Conservation (phyloP, 1,140 invertebrate genomes). For the Octopus bimaculoides region DNA sequence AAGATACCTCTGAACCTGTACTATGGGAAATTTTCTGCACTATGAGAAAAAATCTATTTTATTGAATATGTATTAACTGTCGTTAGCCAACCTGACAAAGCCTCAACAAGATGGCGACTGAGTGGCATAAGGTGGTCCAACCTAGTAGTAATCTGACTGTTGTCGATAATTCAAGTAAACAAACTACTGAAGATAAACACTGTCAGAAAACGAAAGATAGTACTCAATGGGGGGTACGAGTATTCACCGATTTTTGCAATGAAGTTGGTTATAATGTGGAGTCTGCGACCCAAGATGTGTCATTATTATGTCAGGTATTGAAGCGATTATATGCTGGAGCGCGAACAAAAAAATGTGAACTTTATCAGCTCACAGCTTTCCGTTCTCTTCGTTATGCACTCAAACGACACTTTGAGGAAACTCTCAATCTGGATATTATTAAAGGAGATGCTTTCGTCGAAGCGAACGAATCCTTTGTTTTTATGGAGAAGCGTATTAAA, state of each 20-base stretch:
- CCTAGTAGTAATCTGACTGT: neutral
- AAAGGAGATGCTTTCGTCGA: constrained; percentile 12
- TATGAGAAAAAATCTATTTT: constrained; percentile 1
- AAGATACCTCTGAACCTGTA: neutral
- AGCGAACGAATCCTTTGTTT: constrained; percentile 14
- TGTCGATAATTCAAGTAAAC: neutral
- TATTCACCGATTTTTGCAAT: neutral
- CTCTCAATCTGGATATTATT: constrained; percentile 16
- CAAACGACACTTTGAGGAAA: constrained; percentile 16
- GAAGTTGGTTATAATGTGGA: neutral
- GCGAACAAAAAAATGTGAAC: neutral
- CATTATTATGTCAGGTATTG: neutral
- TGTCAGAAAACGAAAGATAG: neutral
- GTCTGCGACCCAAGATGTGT: neutral
- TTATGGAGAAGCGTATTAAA: constrained; percentile 7
- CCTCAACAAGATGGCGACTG: neutral
- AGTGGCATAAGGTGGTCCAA: neutral
- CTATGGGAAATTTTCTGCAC: neutral
- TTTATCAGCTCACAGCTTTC: neutral
- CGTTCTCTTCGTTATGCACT: constrained; percentile 10
- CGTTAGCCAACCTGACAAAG: neutral
- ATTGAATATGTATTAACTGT: neutral
- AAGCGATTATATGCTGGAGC: neutral
- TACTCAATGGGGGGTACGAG: neutral
- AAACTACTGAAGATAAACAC: neutral